A percentile compares a stretch with the other conserved stretches of the same genome.
phyloP scores from a whole-genome alignment of 2,888 invertebrate genomes.

The Galerucella nymphaeae region DNA sequence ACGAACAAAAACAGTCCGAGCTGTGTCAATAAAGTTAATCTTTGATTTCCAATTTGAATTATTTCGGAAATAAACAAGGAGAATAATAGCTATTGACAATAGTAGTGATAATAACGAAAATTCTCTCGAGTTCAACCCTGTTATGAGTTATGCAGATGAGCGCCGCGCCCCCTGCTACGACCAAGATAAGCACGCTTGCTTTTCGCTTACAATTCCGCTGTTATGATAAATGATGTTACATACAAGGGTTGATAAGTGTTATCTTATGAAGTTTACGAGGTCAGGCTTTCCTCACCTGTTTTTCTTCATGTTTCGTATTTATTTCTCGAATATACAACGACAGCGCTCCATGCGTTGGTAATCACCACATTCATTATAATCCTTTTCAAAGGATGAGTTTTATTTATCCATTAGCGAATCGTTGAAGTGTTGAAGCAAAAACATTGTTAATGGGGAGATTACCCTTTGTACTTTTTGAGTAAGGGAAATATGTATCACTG shows the following conservation, averaged over 20 bases:
- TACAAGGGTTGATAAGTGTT: conserved; percentile 34
- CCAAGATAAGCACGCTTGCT: conserved; percentile 31
- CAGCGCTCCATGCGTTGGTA: conserved; percentile 17
- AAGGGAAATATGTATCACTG: background rate
- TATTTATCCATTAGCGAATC: conserved; percentile 15
- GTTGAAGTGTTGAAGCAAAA: background rate
- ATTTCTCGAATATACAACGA: background rate
- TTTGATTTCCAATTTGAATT: no score
- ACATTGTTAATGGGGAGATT: background rate
- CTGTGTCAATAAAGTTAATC: no score
- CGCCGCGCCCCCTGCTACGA: conserved; percentile 19
- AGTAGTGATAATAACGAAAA: background rate
- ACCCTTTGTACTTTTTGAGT: background rate
- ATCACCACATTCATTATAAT: conserved; percentile 36
- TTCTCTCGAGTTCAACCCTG: conserved; percentile 17
- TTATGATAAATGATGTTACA: conserved; percentile 37
- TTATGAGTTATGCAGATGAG: conserved; percentile 32
- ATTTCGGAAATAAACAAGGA: no score
- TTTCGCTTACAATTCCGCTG: conserved; percentile 8
- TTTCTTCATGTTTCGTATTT: background rate
- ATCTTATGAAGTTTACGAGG: conserved; percentile 32
- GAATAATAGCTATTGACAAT: no score
- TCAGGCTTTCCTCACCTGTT: conserved; percentile 38
- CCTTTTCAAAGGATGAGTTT: conserved; percentile 21
- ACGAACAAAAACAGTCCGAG: no score